These are phyloP conservation scores for Anhinga anhinga DNA, from an alignment of 2,113 vertebrate genomes.

Conservation along the genomic window DNA sequence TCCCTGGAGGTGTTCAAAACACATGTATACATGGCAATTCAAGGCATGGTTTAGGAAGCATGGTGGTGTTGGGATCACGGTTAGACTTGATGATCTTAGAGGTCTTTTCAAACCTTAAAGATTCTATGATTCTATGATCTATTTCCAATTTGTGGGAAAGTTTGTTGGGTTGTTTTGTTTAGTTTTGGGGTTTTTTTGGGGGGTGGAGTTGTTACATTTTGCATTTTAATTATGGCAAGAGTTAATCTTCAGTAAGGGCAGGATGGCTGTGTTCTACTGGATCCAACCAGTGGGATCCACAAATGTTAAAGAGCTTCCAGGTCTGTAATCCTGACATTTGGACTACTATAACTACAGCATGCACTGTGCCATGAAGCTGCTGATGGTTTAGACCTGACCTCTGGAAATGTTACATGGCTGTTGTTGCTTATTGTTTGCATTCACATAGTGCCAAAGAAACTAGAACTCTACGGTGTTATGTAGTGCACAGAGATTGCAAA, in stretches of 20 bases:
- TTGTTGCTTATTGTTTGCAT: not conserved
- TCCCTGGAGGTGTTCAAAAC: too few species aligned
- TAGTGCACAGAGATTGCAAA: rapidly evolving
- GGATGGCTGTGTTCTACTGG: not conserved
- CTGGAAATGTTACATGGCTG: not conserved
- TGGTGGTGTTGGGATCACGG: too few species aligned
- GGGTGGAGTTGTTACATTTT: not conserved
- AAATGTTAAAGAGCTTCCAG: not conserved
- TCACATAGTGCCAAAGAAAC: not conserved
- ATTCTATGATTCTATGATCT: not conserved
- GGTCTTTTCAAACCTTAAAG: too few species aligned
- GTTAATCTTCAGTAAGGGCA: not conserved
- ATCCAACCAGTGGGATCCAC: not conserved
- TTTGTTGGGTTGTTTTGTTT: not conserved
- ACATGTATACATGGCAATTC: too few species aligned
- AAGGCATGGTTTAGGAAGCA: too few species aligned
- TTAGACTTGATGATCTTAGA: too few species aligned
- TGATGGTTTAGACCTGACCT: not conserved
- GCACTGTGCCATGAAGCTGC: not conserved
- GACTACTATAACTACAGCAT: not conserved
- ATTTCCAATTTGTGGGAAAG: not conserved
- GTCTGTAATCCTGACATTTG: not conserved
- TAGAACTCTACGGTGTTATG: not conserved
- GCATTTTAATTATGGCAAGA: not conserved
- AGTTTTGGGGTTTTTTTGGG: not conserved